These are phyloP conservation scores for Lasius platythorax DNA, from an alignment of 2,888 invertebrate genomes.

Conservation along the genomic window DNA sequence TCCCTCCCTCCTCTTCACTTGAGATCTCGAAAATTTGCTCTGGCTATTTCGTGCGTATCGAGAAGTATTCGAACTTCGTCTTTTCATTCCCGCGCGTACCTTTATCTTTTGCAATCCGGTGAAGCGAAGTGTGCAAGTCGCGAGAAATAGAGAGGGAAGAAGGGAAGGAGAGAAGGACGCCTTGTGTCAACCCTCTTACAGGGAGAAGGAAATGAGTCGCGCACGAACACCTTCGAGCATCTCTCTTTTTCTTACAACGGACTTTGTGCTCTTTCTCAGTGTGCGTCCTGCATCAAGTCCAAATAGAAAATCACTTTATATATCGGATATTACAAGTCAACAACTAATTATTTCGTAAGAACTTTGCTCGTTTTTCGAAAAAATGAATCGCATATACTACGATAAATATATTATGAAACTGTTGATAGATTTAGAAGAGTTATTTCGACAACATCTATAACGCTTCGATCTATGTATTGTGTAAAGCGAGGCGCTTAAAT, in stretches of 20 bases:
- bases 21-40: constrained; percentile 5
- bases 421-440: constrained; percentile 11
- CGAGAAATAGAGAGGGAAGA: neutral
- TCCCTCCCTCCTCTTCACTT: neutral
- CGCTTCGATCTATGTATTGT: neutral
- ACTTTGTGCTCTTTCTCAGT: constrained; percentile 9
- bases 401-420: neutral
- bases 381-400: neutral
- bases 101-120: constrained; percentile 13
- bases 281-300: constrained; percentile 15
- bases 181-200: constrained; percentile 29
- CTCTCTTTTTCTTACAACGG: neutral
- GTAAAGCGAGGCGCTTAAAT: constrained; percentile 9
- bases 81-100: constrained; percentile 10
- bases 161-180: neutral
- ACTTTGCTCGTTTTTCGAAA: neutral
- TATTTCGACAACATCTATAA: constrained; percentile 20
- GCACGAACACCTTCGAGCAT: constrained; percentile 25
- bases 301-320: constrained; percentile 54
- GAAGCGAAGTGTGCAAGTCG: constrained; percentile 2
- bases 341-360: constrained; percentile 22
- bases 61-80: constrained; percentile 32
- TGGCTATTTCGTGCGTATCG: constrained; percentile 23
- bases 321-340: neutral
- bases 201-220: constrained; percentile 26